Percentiles rank a stretch among this genome's conserved stretches.
These are phyloP conservation scores for Dasypus novemcinctus DNA, from an alignment of 2,113 vertebrate species.

Conservation along the genomic window DNA sequence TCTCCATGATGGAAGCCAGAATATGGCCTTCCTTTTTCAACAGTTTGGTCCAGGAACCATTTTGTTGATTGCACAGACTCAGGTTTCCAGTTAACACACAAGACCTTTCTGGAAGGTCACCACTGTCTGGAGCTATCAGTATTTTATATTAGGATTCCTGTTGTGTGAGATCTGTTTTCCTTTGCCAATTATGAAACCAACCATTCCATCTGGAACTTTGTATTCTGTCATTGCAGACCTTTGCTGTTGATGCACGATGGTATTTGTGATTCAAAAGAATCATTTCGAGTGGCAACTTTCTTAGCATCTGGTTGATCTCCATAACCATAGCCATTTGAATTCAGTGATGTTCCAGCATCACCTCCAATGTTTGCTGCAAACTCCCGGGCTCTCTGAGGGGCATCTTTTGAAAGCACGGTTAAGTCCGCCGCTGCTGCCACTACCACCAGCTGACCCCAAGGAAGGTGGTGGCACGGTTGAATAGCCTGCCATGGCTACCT, in stretches of 20 bases:
- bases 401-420: constrained; percentile 99
- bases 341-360: constrained; percentile 91
- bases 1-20: constrained; percentile 96
- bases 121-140: constrained; percentile 98
- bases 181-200: constrained; percentile 99
- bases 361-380: constrained; percentile 99
- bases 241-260: constrained; percentile 93
- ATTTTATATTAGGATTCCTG: constrained; percentile 99
- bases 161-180: constrained; percentile 98
- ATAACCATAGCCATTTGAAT: constrained; percentile 94
- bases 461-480: constrained; percentile 96
- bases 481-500: constrained; percentile 92
- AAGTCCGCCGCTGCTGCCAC: constrained; percentile 87
- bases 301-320: constrained; percentile 99
- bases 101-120: constrained; percentile 95
- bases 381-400: constrained; percentile 95
- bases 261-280: constrained; percentile 91
- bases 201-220: constrained; percentile 99
- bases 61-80: constrained; percentile 95
- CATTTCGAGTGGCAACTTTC: constrained; percentile 96
- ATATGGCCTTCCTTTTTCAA: constrained; percentile 96
- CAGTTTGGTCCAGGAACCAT: constrained; percentile 94
- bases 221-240: constrained; percentile 95
- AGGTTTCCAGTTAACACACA: constrained; percentile 95
- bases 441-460: constrained; percentile 79